phyloP scores from a whole-genome alignment of 2,888 invertebrate genomes.

The Pandemis corylana region DNA sequence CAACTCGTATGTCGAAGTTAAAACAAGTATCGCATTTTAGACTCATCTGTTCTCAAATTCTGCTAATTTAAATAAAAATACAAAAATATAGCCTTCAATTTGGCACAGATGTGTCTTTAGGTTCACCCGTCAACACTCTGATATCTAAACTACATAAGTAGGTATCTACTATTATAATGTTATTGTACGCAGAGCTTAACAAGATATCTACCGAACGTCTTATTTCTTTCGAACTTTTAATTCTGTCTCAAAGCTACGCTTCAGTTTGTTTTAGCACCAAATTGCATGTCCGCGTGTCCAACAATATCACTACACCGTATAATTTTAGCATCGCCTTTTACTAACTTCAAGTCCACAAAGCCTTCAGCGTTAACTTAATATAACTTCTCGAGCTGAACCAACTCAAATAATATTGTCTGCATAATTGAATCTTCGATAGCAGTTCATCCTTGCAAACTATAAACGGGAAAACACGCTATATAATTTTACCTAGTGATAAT shows the following conservation, averaged over 20 bases:
- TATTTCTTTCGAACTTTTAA: not conserved
- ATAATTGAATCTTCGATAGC: slow-evolving; percentile 16
- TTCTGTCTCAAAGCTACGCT: not conserved
- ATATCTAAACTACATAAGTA: no score
- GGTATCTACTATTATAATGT: no score
- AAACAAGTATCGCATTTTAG: no score
- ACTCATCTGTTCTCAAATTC: no score
- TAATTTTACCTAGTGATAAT: not conserved
- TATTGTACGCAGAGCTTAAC: no score
- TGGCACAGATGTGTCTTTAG: no score
- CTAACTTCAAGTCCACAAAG: slow-evolving; percentile 21
- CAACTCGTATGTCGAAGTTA: no score
- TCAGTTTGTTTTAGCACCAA: not conserved
- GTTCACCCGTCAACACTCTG: no score
- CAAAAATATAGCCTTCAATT: no score
- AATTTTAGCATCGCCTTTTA: slow-evolving; percentile 26
- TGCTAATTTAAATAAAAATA: no score
- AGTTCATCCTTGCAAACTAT: not conserved
- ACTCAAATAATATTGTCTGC: slow-evolving; percentile 16
- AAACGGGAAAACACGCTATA: not conserved
- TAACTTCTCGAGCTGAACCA: slow-evolving; percentile 11
- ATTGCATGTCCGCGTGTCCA: slow-evolving; percentile 9
- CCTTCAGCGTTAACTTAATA: slow-evolving; percentile 21
- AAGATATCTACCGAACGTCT: not conserved
- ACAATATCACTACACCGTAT: slow-evolving; percentile 24